A percentile compares a stretch with the other conserved stretches of the same genome.
These are phyloP conservation scores for Maniola hyperantus DNA, from an alignment of 2,888 invertebrate species.

Conservation along the genomic window DNA sequence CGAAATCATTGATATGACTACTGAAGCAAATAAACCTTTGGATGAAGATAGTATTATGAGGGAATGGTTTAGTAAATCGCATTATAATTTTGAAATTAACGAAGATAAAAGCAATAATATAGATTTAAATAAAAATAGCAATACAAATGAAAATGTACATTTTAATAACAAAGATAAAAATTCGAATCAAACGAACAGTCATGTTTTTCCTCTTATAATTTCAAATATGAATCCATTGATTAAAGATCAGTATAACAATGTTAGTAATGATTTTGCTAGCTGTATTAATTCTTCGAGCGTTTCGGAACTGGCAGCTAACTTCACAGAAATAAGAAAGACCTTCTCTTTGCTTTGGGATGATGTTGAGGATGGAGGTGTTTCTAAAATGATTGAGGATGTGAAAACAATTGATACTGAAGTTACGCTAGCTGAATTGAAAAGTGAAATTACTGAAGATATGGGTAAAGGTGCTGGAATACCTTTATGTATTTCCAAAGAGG, in stretches of 20 bases:
- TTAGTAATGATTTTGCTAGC: slow-evolving; percentile 4
- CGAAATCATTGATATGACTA: slow-evolving; percentile 55
- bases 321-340: slow-evolving; percentile 29
- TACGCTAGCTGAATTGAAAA: slow-evolving; percentile 42
- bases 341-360: slow-evolving; percentile 38
- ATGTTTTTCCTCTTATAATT: slow-evolving; percentile 28
- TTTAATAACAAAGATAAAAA: slow-evolving; percentile 1
- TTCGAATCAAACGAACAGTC: slow-evolving; percentile 11
- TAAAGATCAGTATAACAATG: neutral
- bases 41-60: slow-evolving; percentile 20
- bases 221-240: slow-evolving; percentile 15
- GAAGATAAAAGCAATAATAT: neutral
- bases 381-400: neutral
- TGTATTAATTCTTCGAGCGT: slow-evolving; percentile 6
- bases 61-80: slow-evolving; percentile 17
- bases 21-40: slow-evolving; percentile 37
- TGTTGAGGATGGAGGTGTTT: slow-evolving; percentile 22
- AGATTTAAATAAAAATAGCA: neutral
- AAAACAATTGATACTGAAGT: neutral
- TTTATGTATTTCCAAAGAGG: slow-evolving; percentile 13
- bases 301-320: slow-evolving; percentile 22
- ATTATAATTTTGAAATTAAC: slow-evolving; percentile 4
- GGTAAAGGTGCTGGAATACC: neutral
- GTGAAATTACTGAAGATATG: slow-evolving; percentile 42
- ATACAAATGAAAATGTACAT: neutral